These are phyloP conservation scores for Coluber constrictor DNA, from an alignment of 2,797 vertebrate species.

Conservation along the genomic window DNA sequence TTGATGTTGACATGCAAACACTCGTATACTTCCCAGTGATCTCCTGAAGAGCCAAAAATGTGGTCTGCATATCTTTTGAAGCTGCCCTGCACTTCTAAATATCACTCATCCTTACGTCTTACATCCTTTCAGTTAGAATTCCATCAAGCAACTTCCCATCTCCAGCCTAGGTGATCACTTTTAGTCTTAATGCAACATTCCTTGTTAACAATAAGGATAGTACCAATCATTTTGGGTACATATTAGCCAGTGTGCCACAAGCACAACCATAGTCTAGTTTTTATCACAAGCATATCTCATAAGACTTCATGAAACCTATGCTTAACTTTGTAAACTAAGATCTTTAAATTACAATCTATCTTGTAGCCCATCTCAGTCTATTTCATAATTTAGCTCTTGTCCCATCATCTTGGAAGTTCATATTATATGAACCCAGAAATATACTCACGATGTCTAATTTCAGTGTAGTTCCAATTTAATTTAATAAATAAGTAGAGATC, in stretches of 20 bases:
- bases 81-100: background rate
- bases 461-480: background rate
- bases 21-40: background rate
- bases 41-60: background rate
- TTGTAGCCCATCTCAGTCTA: background rate
- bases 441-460: background rate
- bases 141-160: background rate
- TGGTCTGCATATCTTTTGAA: background rate
- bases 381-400: background rate
- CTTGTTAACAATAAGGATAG: background rate
- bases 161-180: background rate
- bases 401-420: background rate
- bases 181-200: background rate
- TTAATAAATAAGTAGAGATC: background rate
- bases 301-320: background rate
- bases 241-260: background rate
- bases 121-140: background rate
- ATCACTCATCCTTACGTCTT: background rate
- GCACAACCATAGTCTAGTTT: background rate
- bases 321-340: background rate
- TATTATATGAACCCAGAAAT: no score
- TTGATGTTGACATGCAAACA: background rate
- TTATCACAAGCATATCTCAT: background rate
- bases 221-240: background rate
- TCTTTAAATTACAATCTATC: background rate